Evolutionary conservation across 1,140 invertebrate genomes (phyloP).

Genomic region (Meloidogyne chitwoodi): DNA sequence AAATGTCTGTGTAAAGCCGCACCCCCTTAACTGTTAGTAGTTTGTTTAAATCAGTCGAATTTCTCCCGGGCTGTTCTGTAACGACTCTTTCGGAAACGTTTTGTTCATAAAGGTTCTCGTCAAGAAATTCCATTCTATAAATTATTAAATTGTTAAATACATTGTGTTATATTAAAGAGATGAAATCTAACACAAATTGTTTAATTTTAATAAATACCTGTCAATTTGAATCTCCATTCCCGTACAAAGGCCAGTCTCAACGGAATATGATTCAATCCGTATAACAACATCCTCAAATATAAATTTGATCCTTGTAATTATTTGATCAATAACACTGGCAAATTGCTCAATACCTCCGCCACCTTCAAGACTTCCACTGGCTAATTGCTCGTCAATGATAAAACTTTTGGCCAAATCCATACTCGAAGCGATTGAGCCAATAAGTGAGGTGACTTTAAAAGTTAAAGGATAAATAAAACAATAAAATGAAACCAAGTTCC

Average conservation of each 20-base stretch:
- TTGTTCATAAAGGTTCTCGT: constrained; percentile 39
- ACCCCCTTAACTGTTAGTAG: constrained; percentile 40
- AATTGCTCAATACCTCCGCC: constrained; percentile 43
- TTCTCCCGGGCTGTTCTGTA: constrained; percentile 10
- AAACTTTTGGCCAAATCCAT: constrained; percentile 38
- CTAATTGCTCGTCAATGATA: constrained; percentile 30
- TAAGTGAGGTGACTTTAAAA: constrained; percentile 30
- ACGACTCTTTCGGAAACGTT: not conserved
- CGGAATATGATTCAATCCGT: constrained; percentile 32
- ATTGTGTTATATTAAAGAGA: not conserved
- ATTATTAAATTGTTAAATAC: not conserved
- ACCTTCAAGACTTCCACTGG: constrained; percentile 20
- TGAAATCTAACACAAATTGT: not conserved
- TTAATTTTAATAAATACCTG: constrained; percentile 19
- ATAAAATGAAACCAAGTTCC: constrained; percentile 24
- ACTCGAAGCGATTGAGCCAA: constrained; percentile 40
- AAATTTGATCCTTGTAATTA: constrained; percentile 45
- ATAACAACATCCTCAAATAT: constrained; percentile 34
- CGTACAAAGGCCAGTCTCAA: constrained; percentile 29
- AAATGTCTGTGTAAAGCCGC: constrained; percentile 44
- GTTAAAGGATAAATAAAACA: not conserved
- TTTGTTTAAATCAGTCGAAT: constrained; percentile 42
- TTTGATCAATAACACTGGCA: constrained; percentile 38
- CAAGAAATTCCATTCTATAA: constrained; percentile 45
- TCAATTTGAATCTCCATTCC: constrained; percentile 48